Conservation (phyloP, 2,888 invertebrate species). For the Cylloceria caligata region DNA sequence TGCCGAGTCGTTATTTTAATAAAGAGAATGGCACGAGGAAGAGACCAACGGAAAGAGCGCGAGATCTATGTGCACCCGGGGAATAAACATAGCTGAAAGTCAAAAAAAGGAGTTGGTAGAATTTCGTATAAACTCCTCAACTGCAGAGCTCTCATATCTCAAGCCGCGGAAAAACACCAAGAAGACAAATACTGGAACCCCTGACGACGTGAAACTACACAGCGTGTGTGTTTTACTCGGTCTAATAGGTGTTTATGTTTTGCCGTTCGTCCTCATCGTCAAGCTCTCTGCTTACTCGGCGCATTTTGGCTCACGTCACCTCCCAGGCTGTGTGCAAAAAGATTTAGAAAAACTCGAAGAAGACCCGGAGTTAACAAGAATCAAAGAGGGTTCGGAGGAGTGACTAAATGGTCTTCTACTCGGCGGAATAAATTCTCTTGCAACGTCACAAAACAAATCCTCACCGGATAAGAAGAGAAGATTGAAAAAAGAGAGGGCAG, state of each 20-base stretch:
- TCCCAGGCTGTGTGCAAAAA: conserved; percentile 31
- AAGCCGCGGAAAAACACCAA: not conserved
- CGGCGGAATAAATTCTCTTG: conserved; percentile 3
- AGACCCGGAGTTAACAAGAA: conserved; percentile 23
- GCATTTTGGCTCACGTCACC: conserved; percentile 1
- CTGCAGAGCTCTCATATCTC: conserved; percentile 5
- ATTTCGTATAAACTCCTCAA: conserved; percentile 43
- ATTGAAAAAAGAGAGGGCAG: conserved; percentile 28
- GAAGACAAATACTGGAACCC: conserved; percentile 26
- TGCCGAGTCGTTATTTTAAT: conserved; percentile 59
- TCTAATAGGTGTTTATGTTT: conserved; percentile 64
- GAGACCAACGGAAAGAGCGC: not conserved
- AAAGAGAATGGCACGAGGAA: conserved; percentile 53
- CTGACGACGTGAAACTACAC: conserved; percentile 25
- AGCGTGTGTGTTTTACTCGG: conserved; percentile 23
- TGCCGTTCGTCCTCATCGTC: conserved; percentile 61
- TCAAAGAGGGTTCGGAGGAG: conserved; percentile 25
- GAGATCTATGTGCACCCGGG: conserved; percentile 37
- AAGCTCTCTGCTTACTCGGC: conserved; percentile 11
- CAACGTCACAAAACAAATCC: not conserved
- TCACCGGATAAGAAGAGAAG: conserved; percentile 15
- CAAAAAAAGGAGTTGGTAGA: conserved; percentile 28
- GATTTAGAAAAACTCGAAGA: conserved; percentile 25
- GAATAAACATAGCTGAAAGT: conserved; percentile 8
- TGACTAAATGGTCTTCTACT: conserved; percentile 30